phyloP scores from a whole-genome alignment of 2,888 invertebrate species.

The Drosophila histrio region DNA sequence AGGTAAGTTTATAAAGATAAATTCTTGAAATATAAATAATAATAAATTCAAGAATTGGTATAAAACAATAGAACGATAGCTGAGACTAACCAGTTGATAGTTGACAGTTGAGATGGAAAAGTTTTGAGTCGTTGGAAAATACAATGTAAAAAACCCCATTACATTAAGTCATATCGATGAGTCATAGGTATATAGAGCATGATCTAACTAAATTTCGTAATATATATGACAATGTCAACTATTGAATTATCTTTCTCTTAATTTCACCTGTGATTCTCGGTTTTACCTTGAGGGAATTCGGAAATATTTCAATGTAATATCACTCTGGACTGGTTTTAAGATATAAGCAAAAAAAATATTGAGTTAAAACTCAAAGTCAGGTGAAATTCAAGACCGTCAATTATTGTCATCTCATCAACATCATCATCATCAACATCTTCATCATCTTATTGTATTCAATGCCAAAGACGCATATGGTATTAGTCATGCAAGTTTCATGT shows the following conservation, averaged over 20 bases:
- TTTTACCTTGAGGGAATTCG: conserved; percentile 23
- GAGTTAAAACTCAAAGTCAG: conserved; percentile 38
- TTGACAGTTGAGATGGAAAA: neutral
- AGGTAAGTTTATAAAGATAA: conserved; percentile 11
- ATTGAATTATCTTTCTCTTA: neutral
- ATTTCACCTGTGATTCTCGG: conserved; percentile 10
- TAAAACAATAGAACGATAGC: neutral
- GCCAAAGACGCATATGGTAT: conserved; percentile 50
- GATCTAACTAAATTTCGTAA: conserved; percentile 9
- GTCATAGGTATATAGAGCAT: conserved; percentile 22
- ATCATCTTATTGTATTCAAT: conserved; percentile 45
- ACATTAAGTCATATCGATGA: conserved; percentile 9
- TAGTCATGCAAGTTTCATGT: conserved; percentile 62
- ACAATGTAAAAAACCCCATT: conserved; percentile 2
- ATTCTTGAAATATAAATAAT: conserved; percentile 2
- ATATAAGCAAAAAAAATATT: conserved; percentile 2
- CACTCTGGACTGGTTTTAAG: conserved; percentile 29
- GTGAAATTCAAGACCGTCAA: conserved; percentile 59
- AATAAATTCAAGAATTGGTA: conserved; percentile 4
- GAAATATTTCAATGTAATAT: neutral
- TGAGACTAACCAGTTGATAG: conserved; percentile 14
- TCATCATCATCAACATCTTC: conserved; percentile 16
- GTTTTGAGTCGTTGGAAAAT: neutral
- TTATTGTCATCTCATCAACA: conserved; percentile 27
- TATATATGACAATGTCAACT: conserved; percentile 8